A percentile compares a stretch with the other conserved stretches of the same genome.
These are phyloP conservation scores for Plemyria rubiginata DNA, from an alignment of 2,888 invertebrate genomes.

Conservation along the genomic window DNA sequence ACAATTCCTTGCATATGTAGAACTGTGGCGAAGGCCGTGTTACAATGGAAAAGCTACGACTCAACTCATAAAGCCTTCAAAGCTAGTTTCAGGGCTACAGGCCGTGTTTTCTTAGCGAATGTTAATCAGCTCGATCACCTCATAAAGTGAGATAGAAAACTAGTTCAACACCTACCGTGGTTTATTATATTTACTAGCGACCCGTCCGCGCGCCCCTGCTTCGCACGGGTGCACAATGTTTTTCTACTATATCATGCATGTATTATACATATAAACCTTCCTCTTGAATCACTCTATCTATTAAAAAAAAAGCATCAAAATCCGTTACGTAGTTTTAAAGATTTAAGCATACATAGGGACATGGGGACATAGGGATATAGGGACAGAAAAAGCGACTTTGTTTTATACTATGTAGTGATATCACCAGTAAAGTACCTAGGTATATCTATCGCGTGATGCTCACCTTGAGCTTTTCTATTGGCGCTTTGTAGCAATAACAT, in stretches of 20 bases:
- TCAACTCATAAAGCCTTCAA: conserved; percentile 46
- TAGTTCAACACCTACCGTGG: conserved; percentile 22
- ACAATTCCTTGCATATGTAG: conserved; percentile 12
- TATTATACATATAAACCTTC: too few species aligned
- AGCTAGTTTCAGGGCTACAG: conserved; percentile 54
- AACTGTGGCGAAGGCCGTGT: conserved; percentile 28
- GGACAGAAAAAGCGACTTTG: too few species aligned
- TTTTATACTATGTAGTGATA: too few species aligned
- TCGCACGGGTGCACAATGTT: too few species aligned
- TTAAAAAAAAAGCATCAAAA: too few species aligned
- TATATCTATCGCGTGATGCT: background rate
- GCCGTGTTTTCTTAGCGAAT: conserved; percentile 17
- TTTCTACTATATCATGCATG: too few species aligned
- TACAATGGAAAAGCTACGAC: conserved; percentile 35
- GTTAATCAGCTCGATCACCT: conserved; percentile 12
- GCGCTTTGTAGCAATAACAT: conserved; percentile 34
- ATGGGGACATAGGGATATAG: too few species aligned
- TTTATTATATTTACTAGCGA: too few species aligned
- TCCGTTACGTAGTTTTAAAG: too few species aligned
- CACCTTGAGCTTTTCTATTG: conserved; percentile 11
- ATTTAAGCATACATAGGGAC: too few species aligned
- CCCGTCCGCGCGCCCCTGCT: too few species aligned
- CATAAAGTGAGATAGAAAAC: conserved; percentile 1
- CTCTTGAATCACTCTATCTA: too few species aligned
- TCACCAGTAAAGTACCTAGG: conserved; percentile 1